phyloP scores from a whole-genome alignment of 2,888 invertebrate species.

The Seira musarum region DNA sequence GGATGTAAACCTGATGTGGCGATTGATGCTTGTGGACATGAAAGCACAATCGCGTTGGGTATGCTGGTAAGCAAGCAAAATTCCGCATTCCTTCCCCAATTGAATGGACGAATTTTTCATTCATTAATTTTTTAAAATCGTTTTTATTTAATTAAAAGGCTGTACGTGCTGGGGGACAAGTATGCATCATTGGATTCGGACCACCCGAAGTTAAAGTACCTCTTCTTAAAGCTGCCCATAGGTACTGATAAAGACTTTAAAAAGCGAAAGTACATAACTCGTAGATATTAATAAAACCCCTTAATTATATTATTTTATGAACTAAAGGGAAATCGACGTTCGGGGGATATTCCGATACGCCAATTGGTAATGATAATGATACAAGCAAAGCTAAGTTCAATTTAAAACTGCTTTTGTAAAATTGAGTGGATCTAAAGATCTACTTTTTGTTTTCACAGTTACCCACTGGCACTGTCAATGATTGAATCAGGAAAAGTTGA shows the following conservation, averaged over 20 bases:
- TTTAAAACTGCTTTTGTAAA: no score
- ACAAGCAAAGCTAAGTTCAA: no score
- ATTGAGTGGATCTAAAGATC: no score
- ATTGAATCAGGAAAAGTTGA: slow-evolving; percentile 84
- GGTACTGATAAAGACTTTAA: no score
- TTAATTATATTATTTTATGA: no score
- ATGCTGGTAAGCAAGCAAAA: slow-evolving; percentile 87
- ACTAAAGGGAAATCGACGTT: slow-evolving; percentile 94
- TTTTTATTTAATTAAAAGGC: slow-evolving; percentile 76
- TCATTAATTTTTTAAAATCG: slow-evolving; percentile 21
- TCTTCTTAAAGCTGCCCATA: slow-evolving; percentile 83
- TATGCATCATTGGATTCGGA: slow-evolving; percentile 92
- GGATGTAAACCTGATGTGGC: slow-evolving; percentile 81
- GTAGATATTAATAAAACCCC: no score
- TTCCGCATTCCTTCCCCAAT: no score
- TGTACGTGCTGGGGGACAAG: slow-evolving; percentile 88
- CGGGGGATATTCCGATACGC: slow-evolving; percentile 94
- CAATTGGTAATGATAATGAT: slow-evolving; percentile 86
- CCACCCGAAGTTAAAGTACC: slow-evolving; percentile 85
- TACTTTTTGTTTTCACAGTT: no score
- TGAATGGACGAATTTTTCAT: no score
- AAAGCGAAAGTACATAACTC: no score
- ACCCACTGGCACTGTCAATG: slow-evolving; percentile 84
- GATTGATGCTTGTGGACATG: slow-evolving; percentile 92
- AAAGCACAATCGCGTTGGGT: slow-evolving; percentile 82